Base-by-base conservation (phyloP, 1,140 invertebrate genomes). In the Mizuhopecten yessoensis region DNA sequence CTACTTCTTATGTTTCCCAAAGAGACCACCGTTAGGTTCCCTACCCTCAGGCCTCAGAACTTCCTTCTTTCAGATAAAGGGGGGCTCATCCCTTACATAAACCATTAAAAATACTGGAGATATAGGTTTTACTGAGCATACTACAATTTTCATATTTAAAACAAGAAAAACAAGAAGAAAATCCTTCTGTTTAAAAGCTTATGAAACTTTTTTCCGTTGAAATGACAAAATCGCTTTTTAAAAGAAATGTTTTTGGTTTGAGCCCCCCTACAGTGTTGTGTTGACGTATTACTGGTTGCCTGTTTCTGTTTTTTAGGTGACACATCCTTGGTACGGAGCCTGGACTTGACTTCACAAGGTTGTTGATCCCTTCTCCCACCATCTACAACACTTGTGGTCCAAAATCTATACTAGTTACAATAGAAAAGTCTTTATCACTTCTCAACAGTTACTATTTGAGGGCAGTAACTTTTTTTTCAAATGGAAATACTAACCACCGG, bases 241-340 rank as follows among this genome's bases (percentile, higher is more conserved):
- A 57, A 3, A 20, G 45, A 57, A 57, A 57, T 29, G 57, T 75
- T 9, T 75, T 75, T 75, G 57, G n/a, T 75, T n/a, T n/a, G 57
- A 75, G 57, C 23, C n/a, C 23, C 17, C 57, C 29, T 75, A 17
- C n/a, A 75, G 42, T 17, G 42, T 75, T 75, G 57, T 75, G n/a
- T 29, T 29, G 57, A 29, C 57, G 5, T 75, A 75, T 29, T 75
- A 75, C 57, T 75, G 57, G 23, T 75, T n/a, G n/a, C 57, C 29
- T 75, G 57, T 75, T 75, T 75, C 29, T 75, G 57, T 75, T 75
- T 75, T 75, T n/a, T 75, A 75, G 57, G 57, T 75, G 57, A n/a
- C 57, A 75, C 17, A n/a, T 29, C 57, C 57, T 75, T n/a, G n/a
- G 2, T 75, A 75, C 17, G 57, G 57, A 75, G 57, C 57, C 57